These are phyloP conservation scores for Phocides pigmalion DNA, from an alignment of 1,140 invertebrate species.

Conservation along the genomic window DNA sequence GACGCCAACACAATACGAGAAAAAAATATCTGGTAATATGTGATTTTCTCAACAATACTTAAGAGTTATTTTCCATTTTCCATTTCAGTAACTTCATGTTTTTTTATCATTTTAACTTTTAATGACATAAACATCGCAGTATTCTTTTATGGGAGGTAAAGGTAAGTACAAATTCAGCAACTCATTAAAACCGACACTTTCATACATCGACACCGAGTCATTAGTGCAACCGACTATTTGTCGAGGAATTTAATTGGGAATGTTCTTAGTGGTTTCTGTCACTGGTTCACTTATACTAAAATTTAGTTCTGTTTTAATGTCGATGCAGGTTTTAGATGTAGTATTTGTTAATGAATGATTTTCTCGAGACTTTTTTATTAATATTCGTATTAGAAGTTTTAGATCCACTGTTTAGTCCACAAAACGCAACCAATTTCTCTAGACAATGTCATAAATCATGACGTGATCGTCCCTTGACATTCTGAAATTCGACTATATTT, in stretches of 20 bases:
- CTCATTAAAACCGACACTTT: constrained; percentile 11
- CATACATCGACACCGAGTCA: not conserved
- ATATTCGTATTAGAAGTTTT: not conserved
- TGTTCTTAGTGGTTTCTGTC: not conserved
- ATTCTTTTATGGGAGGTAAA: not conserved
- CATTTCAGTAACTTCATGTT: too few relatives aligned
- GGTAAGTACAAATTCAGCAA: not conserved
- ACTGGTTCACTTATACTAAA: not conserved
- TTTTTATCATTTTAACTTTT: too few relatives aligned
- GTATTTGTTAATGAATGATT: too few relatives aligned
- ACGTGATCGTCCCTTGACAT: not conserved
- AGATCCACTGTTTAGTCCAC: not conserved
- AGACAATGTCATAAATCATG: not conserved
- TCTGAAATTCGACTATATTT: not conserved
- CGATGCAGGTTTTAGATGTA: too few relatives aligned
- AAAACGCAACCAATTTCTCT: not conserved
- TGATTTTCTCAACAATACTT: too few relatives aligned
- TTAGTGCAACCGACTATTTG: constrained; percentile 12
- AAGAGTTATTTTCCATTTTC: too few relatives aligned
- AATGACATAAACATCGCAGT: not conserved
- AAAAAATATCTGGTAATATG: too few relatives aligned
- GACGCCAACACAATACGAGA: too few relatives aligned
- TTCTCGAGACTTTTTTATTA: too few relatives aligned
- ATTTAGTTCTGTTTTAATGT: not conserved
- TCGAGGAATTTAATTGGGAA: constrained; percentile 16